phyloP scores from a whole-genome alignment of 2,888 invertebrate genomes.

The Octonoba sinensis region DNA sequence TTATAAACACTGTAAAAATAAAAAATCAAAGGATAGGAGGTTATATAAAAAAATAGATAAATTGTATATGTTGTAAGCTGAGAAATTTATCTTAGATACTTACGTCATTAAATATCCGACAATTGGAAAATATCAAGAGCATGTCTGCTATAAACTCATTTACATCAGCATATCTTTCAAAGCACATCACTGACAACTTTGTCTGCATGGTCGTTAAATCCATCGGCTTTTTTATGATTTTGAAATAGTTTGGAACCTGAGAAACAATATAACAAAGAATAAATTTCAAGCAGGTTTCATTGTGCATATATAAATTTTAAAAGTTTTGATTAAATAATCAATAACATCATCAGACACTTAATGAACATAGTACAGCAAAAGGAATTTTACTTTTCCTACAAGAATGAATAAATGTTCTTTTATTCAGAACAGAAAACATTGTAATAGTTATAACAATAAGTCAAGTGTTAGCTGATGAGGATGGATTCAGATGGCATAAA shows the following conservation, averaged over 20 bases:
- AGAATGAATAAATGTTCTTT: no score
- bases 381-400: no score
- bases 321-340: no score
- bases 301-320: no score
- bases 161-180: conserved; percentile 81
- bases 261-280: conserved; percentile 67
- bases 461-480: no score
- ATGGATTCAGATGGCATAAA: no score
- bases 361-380: no score
- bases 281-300: no score
- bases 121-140: conserved; percentile 88
- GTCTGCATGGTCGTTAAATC: conserved; percentile 86
- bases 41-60: neutral
- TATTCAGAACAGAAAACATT: no score
- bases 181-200: conserved; percentile 81
- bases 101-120: conserved; percentile 86
- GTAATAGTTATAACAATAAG: no score
- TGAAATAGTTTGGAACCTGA: conserved; percentile 79
- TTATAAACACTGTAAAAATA: no score
- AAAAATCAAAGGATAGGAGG: neutral
- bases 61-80: neutral
- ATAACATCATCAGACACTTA: no score
- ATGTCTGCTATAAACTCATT: conserved; percentile 84
- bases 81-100: conserved; percentile 69
- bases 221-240: conserved; percentile 83